Evolutionary conservation across 2,797 vertebrate species (phyloP).

Genomic region (Protosalanx chinensis): DNA sequence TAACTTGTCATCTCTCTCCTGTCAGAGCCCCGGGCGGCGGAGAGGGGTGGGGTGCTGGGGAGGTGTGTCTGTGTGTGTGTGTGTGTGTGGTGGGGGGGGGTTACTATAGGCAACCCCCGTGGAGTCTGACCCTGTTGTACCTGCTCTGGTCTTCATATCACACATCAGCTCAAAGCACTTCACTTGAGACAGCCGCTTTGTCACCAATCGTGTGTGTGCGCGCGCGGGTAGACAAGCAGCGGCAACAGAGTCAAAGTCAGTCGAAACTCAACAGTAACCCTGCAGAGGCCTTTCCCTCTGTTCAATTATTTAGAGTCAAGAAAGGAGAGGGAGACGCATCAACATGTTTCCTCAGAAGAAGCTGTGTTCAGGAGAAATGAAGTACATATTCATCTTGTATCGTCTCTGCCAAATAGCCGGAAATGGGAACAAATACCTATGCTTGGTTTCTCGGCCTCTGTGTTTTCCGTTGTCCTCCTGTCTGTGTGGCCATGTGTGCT

Average conservation of each 20-base stretch:
- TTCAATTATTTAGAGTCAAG: conserved; percentile 79
- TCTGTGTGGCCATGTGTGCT: conserved; percentile 31
- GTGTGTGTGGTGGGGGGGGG: conserved; percentile 49
- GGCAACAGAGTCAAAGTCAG: conserved; percentile 61
- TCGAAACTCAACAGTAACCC: conserved; percentile 72
- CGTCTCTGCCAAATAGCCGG: conserved; percentile 69
- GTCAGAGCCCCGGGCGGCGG: conserved; percentile 73
- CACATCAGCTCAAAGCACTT: conserved; percentile 63
- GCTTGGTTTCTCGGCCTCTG: conserved; percentile 58
- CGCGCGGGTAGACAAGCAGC: conserved; percentile 40
- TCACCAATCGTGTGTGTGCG: conserved; percentile 40
- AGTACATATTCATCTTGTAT: conserved; percentile 73
- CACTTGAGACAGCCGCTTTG: conserved; percentile 55
- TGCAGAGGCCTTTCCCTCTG: conserved; percentile 69
- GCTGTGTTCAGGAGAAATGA: conserved; percentile 58
- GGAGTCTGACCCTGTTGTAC: conserved; percentile 74
- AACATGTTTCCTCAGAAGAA: conserved; percentile 67
- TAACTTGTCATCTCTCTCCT: conserved; percentile 66
- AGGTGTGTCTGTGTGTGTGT: no score
- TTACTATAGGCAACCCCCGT: conserved; percentile 63
- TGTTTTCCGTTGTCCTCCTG: conserved; percentile 45
- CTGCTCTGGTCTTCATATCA: conserved; percentile 56
- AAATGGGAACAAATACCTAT: conserved; percentile 73
- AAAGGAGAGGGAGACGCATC: conserved; percentile 59
- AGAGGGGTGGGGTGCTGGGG: conserved; percentile 51